phyloP scores from a whole-genome alignment of 2,113 vertebrate species.

The Cochlearius cochlearius region DNA sequence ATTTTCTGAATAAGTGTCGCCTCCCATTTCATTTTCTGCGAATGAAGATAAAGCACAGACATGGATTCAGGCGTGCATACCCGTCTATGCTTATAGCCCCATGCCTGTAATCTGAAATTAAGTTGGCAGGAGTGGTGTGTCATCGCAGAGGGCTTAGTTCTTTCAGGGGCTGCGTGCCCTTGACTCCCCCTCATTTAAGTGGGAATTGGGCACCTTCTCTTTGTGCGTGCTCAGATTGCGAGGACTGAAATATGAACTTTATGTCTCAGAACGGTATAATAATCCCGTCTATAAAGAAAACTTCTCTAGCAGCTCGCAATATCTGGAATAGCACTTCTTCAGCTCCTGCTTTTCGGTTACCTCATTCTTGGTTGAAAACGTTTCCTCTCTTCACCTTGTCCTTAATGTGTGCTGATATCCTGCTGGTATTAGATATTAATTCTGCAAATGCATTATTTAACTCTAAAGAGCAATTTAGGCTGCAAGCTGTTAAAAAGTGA shows the following conservation, averaged over 20 bases:
- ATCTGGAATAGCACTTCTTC: background rate
- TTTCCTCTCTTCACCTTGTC: background rate
- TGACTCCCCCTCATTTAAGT: background rate
- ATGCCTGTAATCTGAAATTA: background rate
- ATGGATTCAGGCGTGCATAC: background rate
- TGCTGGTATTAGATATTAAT: slow-evolving; percentile 16
- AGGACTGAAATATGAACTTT: background rate
- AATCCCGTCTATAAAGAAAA: background rate
- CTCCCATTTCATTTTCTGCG: background rate
- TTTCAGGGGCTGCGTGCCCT: background rate
- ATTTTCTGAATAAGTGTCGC: background rate
- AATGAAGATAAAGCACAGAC: background rate
- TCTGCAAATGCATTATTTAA: slow-evolving; percentile 32
- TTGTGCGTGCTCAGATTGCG: background rate
- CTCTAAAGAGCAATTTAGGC: background rate
- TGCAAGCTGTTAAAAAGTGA: background rate
- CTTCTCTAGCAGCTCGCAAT: background rate
- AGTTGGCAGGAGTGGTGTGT: background rate
- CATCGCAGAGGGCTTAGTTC: background rate
- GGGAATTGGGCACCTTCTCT: background rate
- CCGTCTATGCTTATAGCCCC: background rate
- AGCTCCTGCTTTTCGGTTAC: background rate
- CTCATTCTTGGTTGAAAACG: background rate
- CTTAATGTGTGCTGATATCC: background rate
- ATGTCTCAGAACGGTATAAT: background rate